Base-by-base conservation (phyloP, 2,888 invertebrate genomes). In the Gari tellinella region DNA sequence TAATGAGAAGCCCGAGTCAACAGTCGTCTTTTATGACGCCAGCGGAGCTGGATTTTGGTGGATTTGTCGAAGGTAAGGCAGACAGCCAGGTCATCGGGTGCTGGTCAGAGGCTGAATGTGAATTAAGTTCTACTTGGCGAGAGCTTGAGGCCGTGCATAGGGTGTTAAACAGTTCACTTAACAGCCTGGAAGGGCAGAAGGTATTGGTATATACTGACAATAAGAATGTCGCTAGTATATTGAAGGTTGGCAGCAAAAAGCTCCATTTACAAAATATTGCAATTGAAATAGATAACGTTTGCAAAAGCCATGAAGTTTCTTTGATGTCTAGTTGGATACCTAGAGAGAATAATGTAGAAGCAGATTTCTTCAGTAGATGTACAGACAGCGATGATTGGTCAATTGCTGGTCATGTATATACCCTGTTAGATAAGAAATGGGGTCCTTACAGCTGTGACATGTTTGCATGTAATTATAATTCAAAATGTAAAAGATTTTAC, bases 121-220 rank as follows among this genome's bases (percentile, higher is more conserved):
- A 19, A 23, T 25, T 40, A 17, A 78, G 72, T 49, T 78, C 78
- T 43, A 81, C 75, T 10, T 78, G 75, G 69, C 40, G 73, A 51
- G 73, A 78, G 40, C 38, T 75, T 17, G 58, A 70, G 56, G 62
- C 73, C 21, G 69, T 79, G 15, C 19, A 65, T 49, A 68, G 65
- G 38, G 43, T 69, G 2, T 19, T 79, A 10, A 21, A 55, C 4
- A 19, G 37, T 53, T 60, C 38, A 38, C 17, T 52, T 0, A 37
- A 52, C 25, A 64, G 57, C 14, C 46, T 74, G 21, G 43, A 72
- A 21, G 67, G 64, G 15, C 60, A 55, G 15, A 15, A n/a, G 25
- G 65, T 74, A n/a, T 19, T 25, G 26, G 41, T 63, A 15, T 17
- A 65, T 57, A 70, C 62, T 14, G 68, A 79, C 26, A 72, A 69